Conservation (phyloP, 2,113 vertebrate genomes). For the Bubo scandiacus region DNA sequence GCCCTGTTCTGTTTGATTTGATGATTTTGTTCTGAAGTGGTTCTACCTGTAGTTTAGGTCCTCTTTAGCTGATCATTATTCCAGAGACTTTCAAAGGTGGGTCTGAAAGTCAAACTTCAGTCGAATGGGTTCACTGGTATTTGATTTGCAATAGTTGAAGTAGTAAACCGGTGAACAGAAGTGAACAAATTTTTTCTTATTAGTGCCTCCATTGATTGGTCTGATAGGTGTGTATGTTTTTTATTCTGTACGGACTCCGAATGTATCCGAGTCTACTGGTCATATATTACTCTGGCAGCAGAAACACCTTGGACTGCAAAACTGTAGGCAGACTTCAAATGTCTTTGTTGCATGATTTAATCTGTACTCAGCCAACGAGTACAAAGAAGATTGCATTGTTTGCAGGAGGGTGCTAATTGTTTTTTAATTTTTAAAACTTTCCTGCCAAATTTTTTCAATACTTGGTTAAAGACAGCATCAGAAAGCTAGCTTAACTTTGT, state of each 20-base stretch:
- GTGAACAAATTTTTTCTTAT: background rate
- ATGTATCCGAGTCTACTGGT: background rate
- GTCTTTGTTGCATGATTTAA: background rate
- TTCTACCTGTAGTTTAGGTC: background rate
- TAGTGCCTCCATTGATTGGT: background rate
- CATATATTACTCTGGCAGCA: background rate
- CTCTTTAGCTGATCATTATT: background rate
- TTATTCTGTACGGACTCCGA: background rate
- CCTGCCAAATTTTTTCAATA: background rate
- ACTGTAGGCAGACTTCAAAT: background rate
- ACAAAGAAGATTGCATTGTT: background rate
- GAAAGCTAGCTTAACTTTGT: background rate
- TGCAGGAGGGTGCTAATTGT: background rate
- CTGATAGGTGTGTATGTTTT: background rate
- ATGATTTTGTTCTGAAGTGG: background rate
- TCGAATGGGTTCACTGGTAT: background rate
- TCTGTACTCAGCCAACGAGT: background rate
- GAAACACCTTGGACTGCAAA: background rate
- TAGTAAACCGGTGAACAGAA: background rate
- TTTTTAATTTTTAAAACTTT: background rate
- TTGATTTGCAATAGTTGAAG: background rate
- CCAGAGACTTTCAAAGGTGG: background rate
- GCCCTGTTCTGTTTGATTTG: background rate
- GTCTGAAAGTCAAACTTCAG: background rate
- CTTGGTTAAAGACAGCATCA: background rate